Base-by-base conservation (phyloP, 1,140 invertebrate species). In the Drosophila pseudoobscura region DNA sequence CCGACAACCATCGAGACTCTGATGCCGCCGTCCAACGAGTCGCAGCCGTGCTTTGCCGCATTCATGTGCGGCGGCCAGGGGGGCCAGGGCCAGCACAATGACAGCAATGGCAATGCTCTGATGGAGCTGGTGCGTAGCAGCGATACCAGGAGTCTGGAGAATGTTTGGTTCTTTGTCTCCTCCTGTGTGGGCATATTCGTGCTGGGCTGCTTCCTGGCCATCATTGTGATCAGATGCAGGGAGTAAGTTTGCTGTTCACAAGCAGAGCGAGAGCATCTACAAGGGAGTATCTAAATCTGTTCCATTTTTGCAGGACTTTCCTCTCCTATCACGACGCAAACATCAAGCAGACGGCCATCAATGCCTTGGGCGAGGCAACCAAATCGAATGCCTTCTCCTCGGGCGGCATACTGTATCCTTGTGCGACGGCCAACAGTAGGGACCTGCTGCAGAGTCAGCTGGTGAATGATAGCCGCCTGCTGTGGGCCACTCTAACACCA, bases 401-500 rank as follows among this genome's bases (percentile, higher is more conserved):
- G 11, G 89, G 91, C 31, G 91, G 74, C 51, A 92, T 89, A 15
- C 75, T 90, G 7, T 92, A 78, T 89, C 91, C 83, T 11, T 92
- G 80, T 52, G 88, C 78, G 60, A 83, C 83, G 43, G 77, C 85
- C 6, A 91, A 80, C 52, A 91, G 76, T 75, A 78, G 74, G 8
- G 91, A 83, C 61, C 53, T 90, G 26, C 59, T 85, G 20, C 91
- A 92, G 88, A 87, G 77, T 72, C 69, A 92, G 82, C 69, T 93
- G 92, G 78, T 89, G 78, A 82, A 92, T 89, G 87, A 92, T 88
- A 84, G 92, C 5, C 91, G 93, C 0, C 94, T 96, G 15, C 93
- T 97, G 24, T 97, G 96, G 96, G 96, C 96, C 1, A 96, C 96
- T 0, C 91, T 97, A 6, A 97, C 96, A 3, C 96, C 96, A 0